These are phyloP conservation scores for Drosophila histrio DNA, from an alignment of 2,888 invertebrate species.

Conservation along the genomic window DNA sequence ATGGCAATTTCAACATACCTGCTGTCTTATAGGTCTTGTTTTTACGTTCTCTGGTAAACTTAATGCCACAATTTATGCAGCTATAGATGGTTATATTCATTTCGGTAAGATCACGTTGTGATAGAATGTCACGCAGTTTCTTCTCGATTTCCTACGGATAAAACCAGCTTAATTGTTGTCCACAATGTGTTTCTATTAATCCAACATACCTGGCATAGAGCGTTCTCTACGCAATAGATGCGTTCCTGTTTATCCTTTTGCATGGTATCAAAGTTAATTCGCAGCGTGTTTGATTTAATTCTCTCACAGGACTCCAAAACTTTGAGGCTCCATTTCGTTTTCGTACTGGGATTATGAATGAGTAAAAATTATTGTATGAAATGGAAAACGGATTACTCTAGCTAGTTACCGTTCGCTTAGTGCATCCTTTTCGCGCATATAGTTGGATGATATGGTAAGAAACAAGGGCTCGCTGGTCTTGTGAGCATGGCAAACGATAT, in stretches of 20 bases:
- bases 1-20: slow-evolving; percentile 50
- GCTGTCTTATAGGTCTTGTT: slow-evolving; percentile 56
- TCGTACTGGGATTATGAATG: slow-evolving; percentile 71
- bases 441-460: slow-evolving; percentile 85
- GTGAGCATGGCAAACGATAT: slow-evolving; percentile 73
- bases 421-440: slow-evolving; percentile 85
- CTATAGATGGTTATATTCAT: slow-evolving; percentile 85
- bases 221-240: slow-evolving; percentile 86
- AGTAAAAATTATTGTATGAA: background rate
- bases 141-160: slow-evolving; percentile 84
- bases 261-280: slow-evolving; percentile 87
- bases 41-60: slow-evolving; percentile 86
- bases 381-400: background rate
- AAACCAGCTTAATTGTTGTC: background rate
- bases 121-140: slow-evolving; percentile 84
- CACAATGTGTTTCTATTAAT: background rate
- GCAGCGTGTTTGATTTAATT: slow-evolving; percentile 85
- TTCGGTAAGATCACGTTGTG: slow-evolving; percentile 84
- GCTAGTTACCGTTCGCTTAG: slow-evolving; percentile 82
- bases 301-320: slow-evolving; percentile 85
- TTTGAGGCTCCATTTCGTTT: slow-evolving; percentile 85
- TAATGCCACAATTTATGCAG: slow-evolving; percentile 88
- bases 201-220: slow-evolving; percentile 85
- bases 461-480: slow-evolving; percentile 84
- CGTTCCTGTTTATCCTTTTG: slow-evolving; percentile 86